phyloP scores from a whole-genome alignment of 2,113 vertebrate genomes.

The Jacana jacana region DNA sequence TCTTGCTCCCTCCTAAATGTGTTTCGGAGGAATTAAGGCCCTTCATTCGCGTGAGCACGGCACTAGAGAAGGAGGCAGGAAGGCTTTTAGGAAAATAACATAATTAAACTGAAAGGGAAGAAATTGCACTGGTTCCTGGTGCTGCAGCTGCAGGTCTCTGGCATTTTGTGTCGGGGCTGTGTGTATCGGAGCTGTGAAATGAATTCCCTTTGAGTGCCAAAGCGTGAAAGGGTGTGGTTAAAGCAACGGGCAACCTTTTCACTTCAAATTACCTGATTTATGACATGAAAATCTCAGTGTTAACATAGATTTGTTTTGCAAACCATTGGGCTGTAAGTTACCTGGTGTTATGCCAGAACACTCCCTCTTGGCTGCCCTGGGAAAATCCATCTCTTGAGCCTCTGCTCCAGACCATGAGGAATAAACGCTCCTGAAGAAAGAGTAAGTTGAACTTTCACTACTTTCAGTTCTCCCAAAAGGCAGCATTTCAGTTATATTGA shows the following conservation, averaged over 20 bases:
- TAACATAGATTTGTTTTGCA: constrained; percentile 1
- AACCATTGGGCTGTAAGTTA: neutral
- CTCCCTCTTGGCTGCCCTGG: neutral
- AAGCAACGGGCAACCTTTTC: neutral
- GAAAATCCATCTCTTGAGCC: neutral
- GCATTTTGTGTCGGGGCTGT: neutral
- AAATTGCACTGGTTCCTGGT: neutral
- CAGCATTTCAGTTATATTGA: fast-evolving
- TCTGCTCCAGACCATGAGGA: neutral
- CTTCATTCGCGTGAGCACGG: neutral
- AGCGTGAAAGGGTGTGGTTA: neutral
- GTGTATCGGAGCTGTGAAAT: neutral
- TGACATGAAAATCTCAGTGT: neutral
- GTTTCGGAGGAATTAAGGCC: neutral
- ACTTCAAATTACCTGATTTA: neutral
- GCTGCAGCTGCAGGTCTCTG: neutral
- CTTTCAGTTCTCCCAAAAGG: neutral
- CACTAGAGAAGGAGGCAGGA: neutral
- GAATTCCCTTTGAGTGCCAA: neutral
- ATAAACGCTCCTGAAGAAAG: neutral
- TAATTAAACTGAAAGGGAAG: neutral
- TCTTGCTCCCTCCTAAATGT: neutral
- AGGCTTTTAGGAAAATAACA: neutral
- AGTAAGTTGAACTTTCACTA: neutral
- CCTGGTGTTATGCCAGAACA: neutral